Base-by-base conservation (phyloP, 2,888 invertebrate species). In the Coleophora deauratella region DNA sequence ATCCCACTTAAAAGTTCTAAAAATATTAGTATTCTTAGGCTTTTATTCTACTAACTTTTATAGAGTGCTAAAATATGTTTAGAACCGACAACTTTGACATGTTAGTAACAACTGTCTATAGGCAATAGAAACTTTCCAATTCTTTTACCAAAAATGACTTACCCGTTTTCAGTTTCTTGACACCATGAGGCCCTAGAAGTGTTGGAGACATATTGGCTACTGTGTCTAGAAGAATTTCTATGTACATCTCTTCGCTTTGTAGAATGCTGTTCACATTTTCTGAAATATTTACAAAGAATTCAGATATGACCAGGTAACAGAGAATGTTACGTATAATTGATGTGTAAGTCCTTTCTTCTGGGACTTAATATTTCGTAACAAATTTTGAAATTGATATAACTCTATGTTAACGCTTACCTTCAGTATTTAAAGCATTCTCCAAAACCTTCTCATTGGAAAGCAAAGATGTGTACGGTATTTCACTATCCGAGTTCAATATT, bases 191-290 rank as follows among this genome's bases (percentile, higher is more conserved):
- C 3, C 91, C 91, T 33, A 92, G 66, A 59, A 91, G 78, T 10
- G 69, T 66, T 1, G 91, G 89, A 0, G 90, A 85, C 59, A 88
- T 79, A 47, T 87, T 84, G 21, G 89, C 81, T 6, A 89, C 89
- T 1, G 88, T 81, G 43, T 88, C 87, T 36, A 92, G 60, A 38
- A 92, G 67, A 47, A 88, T 87, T 49, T 89, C 78, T 41, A 92
- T 89, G 57, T 90, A 90, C 45, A 89, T 87, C 62, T 91, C 91
- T 78, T 92, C 92, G 44, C 88, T 88, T 55, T 88, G 86, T 30
- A 93, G 87, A 37, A 92, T 84, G 45, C 88, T 87, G 53, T 91
- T 90, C 21, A 91, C 86, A 51, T 87, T 88, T 54, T 89, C 88
- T 86, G 63, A 21, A 21, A 21, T 21, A 4, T 4, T 21, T 21